phyloP scores from a whole-genome alignment of 2,888 invertebrate genomes.

The Chymomyza fuscimana region DNA sequence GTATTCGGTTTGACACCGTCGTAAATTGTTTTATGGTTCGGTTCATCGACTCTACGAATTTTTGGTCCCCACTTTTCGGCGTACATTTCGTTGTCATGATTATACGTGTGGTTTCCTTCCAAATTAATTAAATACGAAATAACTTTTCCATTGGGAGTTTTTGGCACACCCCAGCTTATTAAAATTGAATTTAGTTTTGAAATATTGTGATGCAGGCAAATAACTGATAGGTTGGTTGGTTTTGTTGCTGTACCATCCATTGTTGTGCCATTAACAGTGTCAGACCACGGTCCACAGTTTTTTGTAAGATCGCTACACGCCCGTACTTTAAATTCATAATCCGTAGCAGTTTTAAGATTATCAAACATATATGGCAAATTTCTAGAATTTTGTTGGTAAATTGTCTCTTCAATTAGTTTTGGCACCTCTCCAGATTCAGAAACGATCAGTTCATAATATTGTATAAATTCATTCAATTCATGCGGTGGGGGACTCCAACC shows the following conservation, averaged over 20 bases:
- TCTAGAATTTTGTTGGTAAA: constrained; percentile 84
- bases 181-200: constrained; percentile 82
- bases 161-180: constrained; percentile 87
- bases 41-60: constrained; percentile 82
- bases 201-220: constrained; percentile 84
- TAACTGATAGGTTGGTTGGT: constrained; percentile 85
- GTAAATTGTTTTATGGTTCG: constrained; percentile 81
- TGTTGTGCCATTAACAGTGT: constrained; percentile 88
- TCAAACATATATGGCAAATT: constrained; percentile 89
- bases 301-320: constrained; percentile 90
- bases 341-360: constrained; percentile 88
- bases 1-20: constrained; percentile 90
- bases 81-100: constrained; percentile 81
- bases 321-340: constrained; percentile 88
- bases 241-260: constrained; percentile 90
- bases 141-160: constrained; percentile 88
- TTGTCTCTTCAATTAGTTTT: constrained; percentile 82
- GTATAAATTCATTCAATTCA: constrained; percentile 85
- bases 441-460: constrained; percentile 87
- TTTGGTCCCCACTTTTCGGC: constrained; percentile 83
- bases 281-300: constrained; percentile 89
- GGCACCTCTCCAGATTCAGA: constrained; percentile 82
- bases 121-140: constrained; percentile 86
- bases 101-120: constrained; percentile 82
- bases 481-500: constrained; percentile 87